These are phyloP conservation scores for Cuniculus paca DNA, from an alignment of 2,797 vertebrate genomes.

Conservation along the genomic window DNA sequence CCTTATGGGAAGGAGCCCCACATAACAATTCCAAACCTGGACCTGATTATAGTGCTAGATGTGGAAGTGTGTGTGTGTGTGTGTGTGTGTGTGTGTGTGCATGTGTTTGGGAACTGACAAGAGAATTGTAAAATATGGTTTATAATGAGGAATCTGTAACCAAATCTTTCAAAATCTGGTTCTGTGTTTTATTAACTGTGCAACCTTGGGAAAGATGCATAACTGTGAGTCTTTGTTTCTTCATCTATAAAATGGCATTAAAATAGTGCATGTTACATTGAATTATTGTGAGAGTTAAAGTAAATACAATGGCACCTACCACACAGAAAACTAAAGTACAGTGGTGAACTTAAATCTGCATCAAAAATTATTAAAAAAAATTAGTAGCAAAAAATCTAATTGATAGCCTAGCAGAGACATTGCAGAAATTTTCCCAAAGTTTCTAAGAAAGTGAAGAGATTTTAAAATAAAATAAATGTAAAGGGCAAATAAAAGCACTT, in stretches of 20 bases:
- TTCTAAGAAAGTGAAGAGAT: not conserved
- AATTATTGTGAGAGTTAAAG: not conserved
- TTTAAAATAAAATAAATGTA: not conserved
- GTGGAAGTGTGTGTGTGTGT: not conserved
- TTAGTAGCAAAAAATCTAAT: not conserved
- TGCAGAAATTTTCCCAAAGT: not conserved
- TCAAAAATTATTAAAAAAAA: not conserved
- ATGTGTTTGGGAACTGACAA: not conserved
- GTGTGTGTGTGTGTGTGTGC: not conserved
- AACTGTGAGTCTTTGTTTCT: not conserved
- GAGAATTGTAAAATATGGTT: not conserved
- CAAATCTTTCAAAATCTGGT: not conserved
- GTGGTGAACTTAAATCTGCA: not conserved
- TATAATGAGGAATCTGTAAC: not conserved
- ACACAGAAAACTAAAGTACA: not conserved
- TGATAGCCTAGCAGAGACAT: not conserved
- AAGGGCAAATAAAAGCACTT: not conserved
- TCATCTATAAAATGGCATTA: not conserved
- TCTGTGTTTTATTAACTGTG: not conserved
- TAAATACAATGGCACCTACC: not conserved
- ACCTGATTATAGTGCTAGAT: not conserved
- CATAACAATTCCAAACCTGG: not conserved
- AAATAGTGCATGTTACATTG: not conserved
- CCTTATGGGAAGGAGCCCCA: not conserved
- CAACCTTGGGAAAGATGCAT: not conserved